These are phyloP conservation scores for Rhagium mordax DNA, from an alignment of 2,888 invertebrate genomes.

Conservation along the genomic window DNA sequence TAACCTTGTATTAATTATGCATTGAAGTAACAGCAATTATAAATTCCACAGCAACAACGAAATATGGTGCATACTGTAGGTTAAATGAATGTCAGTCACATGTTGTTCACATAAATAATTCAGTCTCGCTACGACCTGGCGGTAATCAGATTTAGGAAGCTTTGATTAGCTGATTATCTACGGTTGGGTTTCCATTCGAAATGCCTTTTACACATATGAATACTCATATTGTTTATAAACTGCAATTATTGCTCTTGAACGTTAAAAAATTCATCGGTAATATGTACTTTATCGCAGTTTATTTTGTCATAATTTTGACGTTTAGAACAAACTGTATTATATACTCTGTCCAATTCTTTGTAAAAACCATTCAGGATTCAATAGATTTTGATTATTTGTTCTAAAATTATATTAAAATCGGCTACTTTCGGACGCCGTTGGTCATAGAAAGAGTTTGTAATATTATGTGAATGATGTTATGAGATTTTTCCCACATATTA, in stretches of 20 bases:
- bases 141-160: too few species aligned
- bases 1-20: not conserved
- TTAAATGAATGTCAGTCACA: not conserved
- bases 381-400: not conserved
- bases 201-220: too few species aligned
- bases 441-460: not conserved
- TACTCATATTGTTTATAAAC: too few species aligned
- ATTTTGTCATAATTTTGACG: too few species aligned
- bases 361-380: not conserved
- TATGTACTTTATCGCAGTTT: too few species aligned
- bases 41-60: not conserved
- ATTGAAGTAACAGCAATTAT: not conserved
- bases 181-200: too few species aligned
- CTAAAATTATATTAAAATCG: not conserved
- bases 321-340: too few species aligned
- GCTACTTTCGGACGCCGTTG: not conserved
- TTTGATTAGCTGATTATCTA: too few species aligned
- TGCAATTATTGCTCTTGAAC: too few species aligned
- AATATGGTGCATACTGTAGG: constrained; percentile 13
- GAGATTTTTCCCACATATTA: constrained; percentile 22
- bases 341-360: too few species aligned
- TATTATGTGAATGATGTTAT: constrained; percentile 14
- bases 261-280: too few species aligned
- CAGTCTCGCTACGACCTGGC: not conserved
- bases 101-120: not conserved